A percentile compares a stretch with the other conserved stretches of the same genome.
Evolutionary conservation across 1,140 invertebrate genomes (phyloP).

Genomic region (Acromyrmex charruanus): DNA sequence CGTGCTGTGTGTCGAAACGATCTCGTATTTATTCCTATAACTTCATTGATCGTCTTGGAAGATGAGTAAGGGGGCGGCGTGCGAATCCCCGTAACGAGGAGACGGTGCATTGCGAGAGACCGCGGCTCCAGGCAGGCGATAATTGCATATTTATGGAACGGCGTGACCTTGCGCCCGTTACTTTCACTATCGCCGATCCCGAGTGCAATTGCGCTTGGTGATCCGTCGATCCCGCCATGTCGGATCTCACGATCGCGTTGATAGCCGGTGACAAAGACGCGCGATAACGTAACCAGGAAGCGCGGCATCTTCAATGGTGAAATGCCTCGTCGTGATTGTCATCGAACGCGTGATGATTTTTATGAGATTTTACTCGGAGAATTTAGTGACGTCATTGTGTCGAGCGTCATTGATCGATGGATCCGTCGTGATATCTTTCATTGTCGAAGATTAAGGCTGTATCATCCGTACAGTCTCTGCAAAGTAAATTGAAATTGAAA

Average conservation of each 20-base stretch:
- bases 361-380: neutral
- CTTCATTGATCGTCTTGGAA: slow-evolving; percentile 70
- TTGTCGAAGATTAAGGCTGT: neutral
- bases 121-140: slow-evolving; percentile 50
- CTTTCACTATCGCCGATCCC: slow-evolving; percentile 61
- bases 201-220: neutral
- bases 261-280: neutral
- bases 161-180: slow-evolving; percentile 53
- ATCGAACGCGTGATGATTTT: neutral
- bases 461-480: too few species aligned
- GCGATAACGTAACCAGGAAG: neutral
- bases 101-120: slow-evolving; percentile 37
- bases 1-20: slow-evolving; percentile 24
- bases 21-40: slow-evolving; percentile 18
- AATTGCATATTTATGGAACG: slow-evolving; percentile 71
- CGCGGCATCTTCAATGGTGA: neutral
- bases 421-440: neutral
- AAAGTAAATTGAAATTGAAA: too few species aligned
- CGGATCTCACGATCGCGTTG: too few species aligned
- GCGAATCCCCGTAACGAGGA: slow-evolving; percentile 33
- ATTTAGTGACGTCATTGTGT: neutral
- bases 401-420: too few species aligned
- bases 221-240: neutral
- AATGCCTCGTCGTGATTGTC: neutral
- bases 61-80: slow-evolving; percentile 45